Percentiles rank a stretch among this genome's conserved stretches.
Evolutionary conservation across 2,797 vertebrate species (phyloP).

Genomic region (Heteromormyrus szaboi): DNA sequence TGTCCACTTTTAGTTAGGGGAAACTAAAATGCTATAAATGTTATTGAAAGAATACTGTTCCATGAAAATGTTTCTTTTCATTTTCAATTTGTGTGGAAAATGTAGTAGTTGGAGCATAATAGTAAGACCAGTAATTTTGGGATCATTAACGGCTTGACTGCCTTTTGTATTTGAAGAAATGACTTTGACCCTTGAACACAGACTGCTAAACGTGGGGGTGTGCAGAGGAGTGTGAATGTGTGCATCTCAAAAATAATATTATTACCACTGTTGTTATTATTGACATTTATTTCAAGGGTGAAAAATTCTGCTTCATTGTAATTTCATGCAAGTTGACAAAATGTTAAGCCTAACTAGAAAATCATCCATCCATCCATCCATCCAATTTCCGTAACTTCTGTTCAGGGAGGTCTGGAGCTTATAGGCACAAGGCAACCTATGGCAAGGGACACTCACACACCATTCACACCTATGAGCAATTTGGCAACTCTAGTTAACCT

Average conservation of each 20-base stretch:
- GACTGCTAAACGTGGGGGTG: neutral
- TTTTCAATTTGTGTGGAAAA: neutral
- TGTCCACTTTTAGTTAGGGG: conserved; percentile 2
- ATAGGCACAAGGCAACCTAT: neutral
- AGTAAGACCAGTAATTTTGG: conserved; percentile 4
- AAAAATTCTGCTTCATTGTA: neutral
- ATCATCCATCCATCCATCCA: neutral
- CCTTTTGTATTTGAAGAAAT: neutral
- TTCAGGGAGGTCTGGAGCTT: neutral
- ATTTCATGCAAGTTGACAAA: neutral
- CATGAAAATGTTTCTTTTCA: conserved; percentile 10
- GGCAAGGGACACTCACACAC: neutral
- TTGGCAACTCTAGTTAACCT: neutral
- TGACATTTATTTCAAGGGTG: neutral
- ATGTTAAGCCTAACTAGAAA: neutral
- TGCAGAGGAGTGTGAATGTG: neutral
- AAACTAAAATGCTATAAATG: conserved; percentile 5
- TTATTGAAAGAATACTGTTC: conserved; percentile 11
- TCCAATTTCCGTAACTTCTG: neutral
- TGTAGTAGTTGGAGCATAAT: conserved; percentile 3
- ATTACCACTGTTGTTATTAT: neutral
- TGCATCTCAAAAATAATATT: conserved; percentile 4
- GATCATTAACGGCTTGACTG: conserved; percentile 13
- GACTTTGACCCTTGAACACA: neutral
- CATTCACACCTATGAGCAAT: neutral